These are phyloP conservation scores for Teleopsis dalmanni DNA, from an alignment of 1,140 invertebrate species.

Conservation along the genomic window DNA sequence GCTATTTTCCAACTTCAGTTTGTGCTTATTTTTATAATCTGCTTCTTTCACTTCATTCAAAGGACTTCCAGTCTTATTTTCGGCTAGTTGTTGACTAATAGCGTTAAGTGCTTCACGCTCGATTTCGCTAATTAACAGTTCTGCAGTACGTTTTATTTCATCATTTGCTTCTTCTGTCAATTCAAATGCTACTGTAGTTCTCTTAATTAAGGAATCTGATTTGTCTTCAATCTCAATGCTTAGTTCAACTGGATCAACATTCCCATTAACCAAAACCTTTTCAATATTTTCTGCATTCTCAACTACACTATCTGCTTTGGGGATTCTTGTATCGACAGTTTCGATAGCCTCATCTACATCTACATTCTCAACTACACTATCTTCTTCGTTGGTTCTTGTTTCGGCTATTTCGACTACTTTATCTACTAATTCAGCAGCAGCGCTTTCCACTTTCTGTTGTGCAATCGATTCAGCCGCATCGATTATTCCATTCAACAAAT, in stretches of 20 bases:
- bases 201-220: constrained; percentile 26
- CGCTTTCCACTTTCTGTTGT: too few relatives aligned
- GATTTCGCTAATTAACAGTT: constrained; percentile 33
- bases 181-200: constrained; percentile 14
- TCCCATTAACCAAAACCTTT: too few relatives aligned
- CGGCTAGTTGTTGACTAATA: constrained; percentile 8
- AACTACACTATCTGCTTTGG: background rate
- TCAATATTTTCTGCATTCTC: background rate
- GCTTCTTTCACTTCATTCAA: background rate
- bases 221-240: background rate
- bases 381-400: background rate
- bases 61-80: constrained; percentile 11
- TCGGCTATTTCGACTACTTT: background rate
- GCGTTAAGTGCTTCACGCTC: constrained; percentile 32
- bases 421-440: background rate
- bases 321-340: too few relatives aligned
- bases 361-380: background rate
- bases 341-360: too few relatives aligned
- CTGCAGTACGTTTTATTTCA: constrained; percentile 28
- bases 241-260: too few relatives aligned
- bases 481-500: too few relatives aligned
- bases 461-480: too few relatives aligned
- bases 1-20: background rate
- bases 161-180: background rate
- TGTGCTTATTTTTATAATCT: background rate